phyloP scores from a whole-genome alignment of 2,113 vertebrate species.

The Ellobius talpinus region DNA sequence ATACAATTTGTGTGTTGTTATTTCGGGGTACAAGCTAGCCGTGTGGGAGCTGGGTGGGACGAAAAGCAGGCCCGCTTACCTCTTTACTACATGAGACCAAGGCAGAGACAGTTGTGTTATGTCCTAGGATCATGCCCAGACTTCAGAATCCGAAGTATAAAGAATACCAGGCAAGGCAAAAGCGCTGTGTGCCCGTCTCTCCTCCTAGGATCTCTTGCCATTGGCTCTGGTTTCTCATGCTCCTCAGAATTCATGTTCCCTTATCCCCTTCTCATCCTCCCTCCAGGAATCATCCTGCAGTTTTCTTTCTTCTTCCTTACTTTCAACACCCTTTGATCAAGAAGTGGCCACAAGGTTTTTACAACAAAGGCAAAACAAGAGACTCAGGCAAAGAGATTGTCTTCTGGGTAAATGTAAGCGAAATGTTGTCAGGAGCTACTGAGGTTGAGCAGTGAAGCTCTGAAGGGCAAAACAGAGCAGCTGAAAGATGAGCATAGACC shows the following conservation, averaged over 20 bases:
- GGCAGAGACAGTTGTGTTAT: neutral
- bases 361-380: constrained; percentile 16
- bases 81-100: no score
- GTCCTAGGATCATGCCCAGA: fast-evolving
- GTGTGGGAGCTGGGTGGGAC: no score
- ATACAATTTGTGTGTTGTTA: no score
- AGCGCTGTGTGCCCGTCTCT: neutral
- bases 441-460: neutral
- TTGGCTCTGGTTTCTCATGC: neutral
- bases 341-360: neutral
- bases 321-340: neutral
- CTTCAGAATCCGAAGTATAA: neutral
- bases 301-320: neutral
- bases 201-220: no score
- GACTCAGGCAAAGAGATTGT: neutral
- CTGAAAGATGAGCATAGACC: neutral
- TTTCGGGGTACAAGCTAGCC: no score
- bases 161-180: neutral
- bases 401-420: neutral
- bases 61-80: no score
- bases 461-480: neutral
- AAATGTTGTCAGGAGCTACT: neutral
- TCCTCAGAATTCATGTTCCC: neutral
- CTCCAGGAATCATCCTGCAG: neutral
- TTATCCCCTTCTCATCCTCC: neutral